These are phyloP conservation scores for Myxocyprinus asiaticus DNA, from an alignment of 2,113 vertebrate genomes.

Conservation along the genomic window DNA sequence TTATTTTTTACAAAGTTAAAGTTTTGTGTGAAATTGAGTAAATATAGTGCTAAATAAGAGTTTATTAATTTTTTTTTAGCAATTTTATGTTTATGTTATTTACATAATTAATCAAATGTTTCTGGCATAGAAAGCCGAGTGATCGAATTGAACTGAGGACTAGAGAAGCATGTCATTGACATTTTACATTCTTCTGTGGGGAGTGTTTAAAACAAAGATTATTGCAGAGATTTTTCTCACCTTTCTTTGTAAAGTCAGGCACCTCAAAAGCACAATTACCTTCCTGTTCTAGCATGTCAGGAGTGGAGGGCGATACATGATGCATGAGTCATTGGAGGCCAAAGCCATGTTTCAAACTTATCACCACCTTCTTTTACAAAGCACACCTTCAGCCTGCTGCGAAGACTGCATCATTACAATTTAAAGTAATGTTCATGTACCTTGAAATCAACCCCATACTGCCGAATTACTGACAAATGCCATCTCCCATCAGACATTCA, in stretches of 20 bases:
- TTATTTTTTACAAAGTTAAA: too few relatives aligned
- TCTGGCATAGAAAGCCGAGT: neutral
- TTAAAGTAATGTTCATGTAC: neutral
- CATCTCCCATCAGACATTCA: too few relatives aligned
- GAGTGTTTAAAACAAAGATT: conserved; percentile 40
- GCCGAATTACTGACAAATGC: too few relatives aligned
- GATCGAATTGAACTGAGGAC: neutral
- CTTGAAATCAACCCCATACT: too few relatives aligned
- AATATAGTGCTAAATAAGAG: too few relatives aligned
- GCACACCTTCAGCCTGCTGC: conserved; percentile 25
- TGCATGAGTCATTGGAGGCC: conserved; percentile 45
- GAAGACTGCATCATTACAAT: neutral
- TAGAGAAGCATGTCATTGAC: conserved; percentile 11
- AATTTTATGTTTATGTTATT: too few relatives aligned
- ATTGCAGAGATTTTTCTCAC: conserved; percentile 41
- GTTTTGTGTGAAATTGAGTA: too few relatives aligned
- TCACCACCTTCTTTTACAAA: conserved; percentile 1
- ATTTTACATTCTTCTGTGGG: conserved; percentile 56
- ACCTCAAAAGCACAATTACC: conserved; percentile 55
- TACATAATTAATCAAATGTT: conserved; percentile 12
- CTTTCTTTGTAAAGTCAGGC: conserved; percentile 27
- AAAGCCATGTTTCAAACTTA: conserved; percentile 26
- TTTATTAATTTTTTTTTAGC: too few relatives aligned
- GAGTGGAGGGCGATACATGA: conserved; percentile 34
- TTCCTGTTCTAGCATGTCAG: conserved; percentile 49